Base-by-base conservation (phyloP, 1,140 invertebrate genomes). In the Neuroterus valhalla region DNA sequence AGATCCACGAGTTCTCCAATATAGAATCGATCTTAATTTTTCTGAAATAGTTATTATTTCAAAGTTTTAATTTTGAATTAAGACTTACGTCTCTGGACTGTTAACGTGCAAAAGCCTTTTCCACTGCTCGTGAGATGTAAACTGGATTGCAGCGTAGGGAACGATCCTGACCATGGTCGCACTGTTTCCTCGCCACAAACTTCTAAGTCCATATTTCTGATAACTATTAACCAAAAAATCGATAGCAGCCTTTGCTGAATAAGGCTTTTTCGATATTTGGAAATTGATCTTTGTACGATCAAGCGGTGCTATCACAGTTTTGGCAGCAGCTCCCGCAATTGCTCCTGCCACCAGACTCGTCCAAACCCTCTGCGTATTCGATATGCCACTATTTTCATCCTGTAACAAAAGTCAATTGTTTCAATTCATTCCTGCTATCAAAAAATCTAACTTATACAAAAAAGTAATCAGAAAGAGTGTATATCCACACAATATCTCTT, bases 261-360 rank as follows among this genome's bases (percentile, higher is more conserved):
- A 99, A 21, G 92, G 92, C 67, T 92, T 92, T 80, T 96, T 92
- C 91, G 94, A 93, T 78, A 93, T 94, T 90, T 99, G 98, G 90
- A 99, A 99, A 92, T 98, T 98, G 70, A 99, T 99, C 93, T 99
- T 99, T 70, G 97, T 98, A 73, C 98, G 91, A 91, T 99, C 98
- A 17, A 99, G 90, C 2, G 98, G 98, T 2, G 98, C 98, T 82
- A 99, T 99, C 12, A 94, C 93, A 0, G 98, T 98, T 91, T 99
- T 99, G 3, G 98, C 98, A 8, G 98, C 78, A 21, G 96, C 97
- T 4, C 98, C 98, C n/a, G 97, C 97, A 23, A 93, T 88, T 2
- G 96, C 97, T 38, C 97, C 97, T 1, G 96, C 93, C 21, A 93
- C 81, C 79, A 96, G 90, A 84, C 94, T 96, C 38, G 94, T 94